Base-by-base conservation (phyloP, 2,113 vertebrate genomes). In the Spea multiplicata region DNA sequence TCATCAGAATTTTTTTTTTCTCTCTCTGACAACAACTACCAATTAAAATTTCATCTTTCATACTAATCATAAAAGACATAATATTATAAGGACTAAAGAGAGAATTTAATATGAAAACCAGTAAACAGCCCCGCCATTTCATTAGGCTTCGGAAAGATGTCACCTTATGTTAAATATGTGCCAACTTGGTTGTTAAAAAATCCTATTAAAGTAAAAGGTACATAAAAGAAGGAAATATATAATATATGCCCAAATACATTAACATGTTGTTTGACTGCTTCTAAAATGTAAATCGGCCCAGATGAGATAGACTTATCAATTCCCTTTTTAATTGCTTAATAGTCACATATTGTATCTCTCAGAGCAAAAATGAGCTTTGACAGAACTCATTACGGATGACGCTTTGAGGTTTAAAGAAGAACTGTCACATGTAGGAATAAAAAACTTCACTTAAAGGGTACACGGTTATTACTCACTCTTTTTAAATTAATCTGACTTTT, bases 121-220 rank as follows among this genome's bases (percentile, higher is more conserved):
- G 88, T 89, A 83, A 88, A 85, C 75, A 70, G 76, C 47, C 81
- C 80, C 83, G 84, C 86, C 73, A 84, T 86, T 88, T 84, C 84
- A 89, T 86, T 86, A 84, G 9, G 71, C 75, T 85, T 85, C 85
- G 86, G 84, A 89, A 86, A 88, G 83, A 81, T 81, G 83, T 84
- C 89, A 88, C 86, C 87, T 74, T 76, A 84, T 87, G 83, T 81
- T 87, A 86, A 81, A 81, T 81, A 88, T 82, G 81, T 80, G 81
- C 83, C 81, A 88, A 81, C 87, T 83, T 84, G 81, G 82, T 80
- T 81, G 67, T 83, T 87, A 86, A 86, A 84, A 45, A 82, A 48
- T 83, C 69, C 78, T 83, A 85, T 89, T 78, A 88, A 88, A 89
- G 50, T 84, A 87, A 83, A 89, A 83, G 86, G 73, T 70, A 77